phyloP scores from a whole-genome alignment of 2,113 vertebrate genomes.

The Ciconia maguari region DNA sequence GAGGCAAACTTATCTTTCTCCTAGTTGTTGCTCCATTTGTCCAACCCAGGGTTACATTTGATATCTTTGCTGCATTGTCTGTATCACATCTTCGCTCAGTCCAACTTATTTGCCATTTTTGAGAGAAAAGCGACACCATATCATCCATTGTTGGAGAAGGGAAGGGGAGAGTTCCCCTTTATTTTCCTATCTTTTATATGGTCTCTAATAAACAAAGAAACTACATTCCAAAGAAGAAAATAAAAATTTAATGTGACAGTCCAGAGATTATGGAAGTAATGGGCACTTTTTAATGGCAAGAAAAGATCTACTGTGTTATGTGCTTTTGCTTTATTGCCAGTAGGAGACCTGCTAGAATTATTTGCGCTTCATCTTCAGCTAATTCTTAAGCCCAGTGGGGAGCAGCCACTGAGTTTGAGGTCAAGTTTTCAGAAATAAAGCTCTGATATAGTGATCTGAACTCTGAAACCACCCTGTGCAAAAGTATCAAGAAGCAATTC shows the following conservation, averaged over 20 bases:
- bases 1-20: neutral
- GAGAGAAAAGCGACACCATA: neutral
- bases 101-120: constrained; percentile 32
- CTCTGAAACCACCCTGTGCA: neutral
- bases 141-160: neutral
- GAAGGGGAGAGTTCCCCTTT: neutral
- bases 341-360: neutral
- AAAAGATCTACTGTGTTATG: neutral
- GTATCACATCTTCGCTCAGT: constrained; percentile 25
- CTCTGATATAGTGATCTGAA: neutral
- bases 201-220: constrained; percentile 20
- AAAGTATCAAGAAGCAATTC: neutral
- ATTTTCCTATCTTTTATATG: constrained; percentile 6
- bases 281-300: neutral
- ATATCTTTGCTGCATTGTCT: neutral
- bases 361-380: constrained; percentile 15
- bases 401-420: neutral
- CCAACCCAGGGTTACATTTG: neutral
- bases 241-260: neutral
- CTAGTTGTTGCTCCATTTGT: neutral
- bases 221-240: neutral
- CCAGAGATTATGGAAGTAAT: neutral
- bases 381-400: neutral
- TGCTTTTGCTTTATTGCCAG: neutral
- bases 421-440: constrained; percentile 11